phyloP scores from a whole-genome alignment of 2,888 invertebrate species.

The Tachina lurida region DNA sequence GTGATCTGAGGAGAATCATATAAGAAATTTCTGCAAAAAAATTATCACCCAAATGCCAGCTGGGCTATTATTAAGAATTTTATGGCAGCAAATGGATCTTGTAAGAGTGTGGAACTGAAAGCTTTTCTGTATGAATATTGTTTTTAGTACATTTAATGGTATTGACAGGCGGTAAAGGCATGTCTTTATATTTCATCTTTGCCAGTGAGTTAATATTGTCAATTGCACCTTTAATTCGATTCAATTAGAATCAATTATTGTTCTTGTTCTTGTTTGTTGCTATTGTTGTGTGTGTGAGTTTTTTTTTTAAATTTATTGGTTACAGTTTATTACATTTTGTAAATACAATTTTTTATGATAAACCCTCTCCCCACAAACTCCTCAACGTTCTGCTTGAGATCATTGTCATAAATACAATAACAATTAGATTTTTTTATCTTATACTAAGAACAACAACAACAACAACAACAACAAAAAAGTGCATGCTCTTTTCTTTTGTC shows the following conservation, averaged over 20 bases:
- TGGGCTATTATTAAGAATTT: slow-evolving; percentile 17
- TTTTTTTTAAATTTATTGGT: slow-evolving; percentile 10
- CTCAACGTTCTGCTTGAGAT: slow-evolving; percentile 35
- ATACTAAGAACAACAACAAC: neutral
- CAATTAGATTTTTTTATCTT: slow-evolving; percentile 17
- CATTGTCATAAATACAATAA: slow-evolving; percentile 26
- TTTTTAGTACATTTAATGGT: slow-evolving; percentile 33
- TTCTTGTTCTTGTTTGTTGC: slow-evolving; percentile 68
- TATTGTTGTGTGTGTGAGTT: neutral
- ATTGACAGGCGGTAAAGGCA: slow-evolving; percentile 46
- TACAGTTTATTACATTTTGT: slow-evolving; percentile 44
- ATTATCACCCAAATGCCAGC: too few relatives aligned
- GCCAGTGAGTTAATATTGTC: slow-evolving; percentile 79
- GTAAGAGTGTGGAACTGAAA: neutral
- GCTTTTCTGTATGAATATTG: neutral
- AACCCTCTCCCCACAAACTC: neutral
- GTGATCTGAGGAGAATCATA: too few relatives aligned
- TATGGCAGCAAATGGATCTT: neutral
- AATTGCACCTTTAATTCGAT: slow-evolving; percentile 83
- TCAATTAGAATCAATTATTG: slow-evolving; percentile 83
- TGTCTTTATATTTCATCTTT: slow-evolving; percentile 50
- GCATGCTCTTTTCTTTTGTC: slow-evolving; percentile 6
- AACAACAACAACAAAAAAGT: neutral
- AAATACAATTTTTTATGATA: slow-evolving; percentile 26
- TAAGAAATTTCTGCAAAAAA: too few relatives aligned